A percentile compares a stretch with the other conserved stretches of the same genome.
phyloP scores from a whole-genome alignment of 2,888 invertebrate species.

The Tipula vernalis region DNA sequence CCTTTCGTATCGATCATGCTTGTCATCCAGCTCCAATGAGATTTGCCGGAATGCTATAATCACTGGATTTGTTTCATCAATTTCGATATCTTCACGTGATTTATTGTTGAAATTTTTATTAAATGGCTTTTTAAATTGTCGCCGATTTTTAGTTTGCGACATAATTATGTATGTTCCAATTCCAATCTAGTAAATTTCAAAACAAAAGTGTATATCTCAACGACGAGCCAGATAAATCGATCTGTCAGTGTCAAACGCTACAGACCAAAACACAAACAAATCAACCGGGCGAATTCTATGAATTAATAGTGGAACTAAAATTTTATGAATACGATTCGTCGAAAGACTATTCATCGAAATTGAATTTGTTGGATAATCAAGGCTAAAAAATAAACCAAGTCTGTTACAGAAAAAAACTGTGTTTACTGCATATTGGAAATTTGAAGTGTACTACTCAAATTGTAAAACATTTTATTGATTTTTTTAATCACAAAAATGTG shows the following conservation, averaged over 20 bases:
- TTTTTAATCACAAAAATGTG: no score
- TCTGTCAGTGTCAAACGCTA: background rate
- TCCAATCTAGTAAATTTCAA: background rate
- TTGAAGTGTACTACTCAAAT: no score
- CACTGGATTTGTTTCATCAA: slow-evolving; percentile 28
- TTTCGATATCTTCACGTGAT: slow-evolving; percentile 12
- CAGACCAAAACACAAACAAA: background rate
- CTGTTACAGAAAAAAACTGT: no score
- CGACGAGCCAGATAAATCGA: no score
- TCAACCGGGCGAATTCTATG: background rate
- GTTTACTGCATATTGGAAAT: no score
- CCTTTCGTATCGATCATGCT: slow-evolving; percentile 73
- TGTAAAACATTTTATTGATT: no score
- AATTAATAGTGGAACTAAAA: background rate
- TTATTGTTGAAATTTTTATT: slow-evolving; percentile 12
- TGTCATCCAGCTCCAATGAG: slow-evolving; percentile 52
- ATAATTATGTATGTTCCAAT: background rate
- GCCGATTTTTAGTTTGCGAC: slow-evolving; percentile 5
- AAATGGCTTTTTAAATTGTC: background rate
- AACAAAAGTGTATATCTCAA: background rate
- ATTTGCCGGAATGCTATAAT: slow-evolving; percentile 43
- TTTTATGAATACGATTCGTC: no score
- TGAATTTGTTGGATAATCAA: no score
- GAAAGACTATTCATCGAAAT: no score
- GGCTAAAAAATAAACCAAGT: no score